These are phyloP conservation scores for Buphagus erythrorhynchus DNA, from an alignment of 2,797 vertebrate species.

Conservation along the genomic window DNA sequence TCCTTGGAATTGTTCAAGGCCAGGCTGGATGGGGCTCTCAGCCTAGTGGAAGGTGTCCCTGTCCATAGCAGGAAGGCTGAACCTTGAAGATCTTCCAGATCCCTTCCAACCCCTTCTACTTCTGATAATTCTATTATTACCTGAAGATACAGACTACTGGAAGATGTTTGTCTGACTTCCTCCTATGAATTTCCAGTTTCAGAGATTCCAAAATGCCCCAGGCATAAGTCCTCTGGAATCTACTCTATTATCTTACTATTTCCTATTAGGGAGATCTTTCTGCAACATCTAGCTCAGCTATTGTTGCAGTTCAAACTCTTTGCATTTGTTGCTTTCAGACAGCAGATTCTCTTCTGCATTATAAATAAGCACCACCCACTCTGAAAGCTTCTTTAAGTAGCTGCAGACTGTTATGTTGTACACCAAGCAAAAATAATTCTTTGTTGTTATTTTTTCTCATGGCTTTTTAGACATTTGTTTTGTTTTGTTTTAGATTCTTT, in stretches of 20 bases:
- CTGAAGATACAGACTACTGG: not conserved
- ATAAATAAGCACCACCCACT: not conserved
- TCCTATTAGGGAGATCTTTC: not conserved
- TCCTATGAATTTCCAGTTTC: not conserved
- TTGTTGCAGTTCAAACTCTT: not conserved
- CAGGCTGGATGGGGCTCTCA: not conserved
- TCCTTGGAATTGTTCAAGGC: not conserved
- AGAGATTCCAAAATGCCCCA: not conserved
- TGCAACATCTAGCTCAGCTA: not conserved
- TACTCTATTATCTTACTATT: not conserved
- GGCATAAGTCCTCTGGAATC: not conserved
- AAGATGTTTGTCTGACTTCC: not conserved
- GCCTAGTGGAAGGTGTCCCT: not conserved
- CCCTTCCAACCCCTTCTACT: not conserved
- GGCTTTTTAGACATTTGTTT: not conserved
- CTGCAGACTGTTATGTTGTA: not conserved
- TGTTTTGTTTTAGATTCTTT: not conserved
- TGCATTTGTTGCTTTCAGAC: not conserved
- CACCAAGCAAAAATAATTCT: not conserved
- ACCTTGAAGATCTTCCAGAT: not conserved
- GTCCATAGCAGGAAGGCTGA: accelerated
- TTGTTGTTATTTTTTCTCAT: not conserved
- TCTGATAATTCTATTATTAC: not conserved
- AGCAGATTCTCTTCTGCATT: not conserved
- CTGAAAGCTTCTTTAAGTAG: not conserved